Conservation (phyloP, 2,888 invertebrate genomes). For the Tachina lurida region DNA sequence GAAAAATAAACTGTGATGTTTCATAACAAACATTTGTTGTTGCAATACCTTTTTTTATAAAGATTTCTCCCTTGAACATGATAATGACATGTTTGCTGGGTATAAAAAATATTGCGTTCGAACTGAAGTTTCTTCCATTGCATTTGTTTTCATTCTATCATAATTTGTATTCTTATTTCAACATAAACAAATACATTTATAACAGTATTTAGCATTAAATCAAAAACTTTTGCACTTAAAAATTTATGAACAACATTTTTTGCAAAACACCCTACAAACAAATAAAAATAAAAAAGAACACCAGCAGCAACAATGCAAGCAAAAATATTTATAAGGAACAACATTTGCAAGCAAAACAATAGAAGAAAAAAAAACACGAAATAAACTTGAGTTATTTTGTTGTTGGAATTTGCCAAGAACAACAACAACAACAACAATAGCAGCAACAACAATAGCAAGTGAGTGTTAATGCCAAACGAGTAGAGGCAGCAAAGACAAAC, state of each 20-base stretch:
- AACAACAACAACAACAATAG: slow-evolving; percentile 15
- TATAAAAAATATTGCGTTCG: not conserved
- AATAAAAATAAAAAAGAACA: slow-evolving; percentile 6
- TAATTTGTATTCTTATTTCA: slow-evolving; percentile 50
- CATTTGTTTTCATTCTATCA: slow-evolving; percentile 34
- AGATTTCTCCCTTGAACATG: too few relatives aligned
- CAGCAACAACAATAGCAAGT: not conserved
- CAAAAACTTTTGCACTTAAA: slow-evolving; percentile 69
- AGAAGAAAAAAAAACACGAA: slow-evolving; percentile 5
- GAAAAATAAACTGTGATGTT: too few relatives aligned
- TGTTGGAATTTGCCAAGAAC: slow-evolving; percentile 8
- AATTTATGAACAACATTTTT: slow-evolving; percentile 61
- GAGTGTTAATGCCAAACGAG: slow-evolving; percentile 18
- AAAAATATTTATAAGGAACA: slow-evolving; percentile 37
- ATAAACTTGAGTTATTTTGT: slow-evolving; percentile 4
- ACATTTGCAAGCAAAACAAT: slow-evolving; percentile 16
- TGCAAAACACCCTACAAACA: slow-evolving; percentile 51
- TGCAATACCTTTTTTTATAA: too few relatives aligned
- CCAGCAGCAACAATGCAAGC: slow-evolving; percentile 25
- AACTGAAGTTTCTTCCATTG: not conserved
- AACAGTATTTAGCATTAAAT: slow-evolving; percentile 70
- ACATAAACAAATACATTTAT: slow-evolving; percentile 64
- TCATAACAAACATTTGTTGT: too few relatives aligned
- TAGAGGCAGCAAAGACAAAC: slow-evolving; percentile 19
- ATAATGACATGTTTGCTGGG: not conserved